phyloP scores from a whole-genome alignment of 2,888 invertebrate species.

The Dasysyrphus tricinctus region DNA sequence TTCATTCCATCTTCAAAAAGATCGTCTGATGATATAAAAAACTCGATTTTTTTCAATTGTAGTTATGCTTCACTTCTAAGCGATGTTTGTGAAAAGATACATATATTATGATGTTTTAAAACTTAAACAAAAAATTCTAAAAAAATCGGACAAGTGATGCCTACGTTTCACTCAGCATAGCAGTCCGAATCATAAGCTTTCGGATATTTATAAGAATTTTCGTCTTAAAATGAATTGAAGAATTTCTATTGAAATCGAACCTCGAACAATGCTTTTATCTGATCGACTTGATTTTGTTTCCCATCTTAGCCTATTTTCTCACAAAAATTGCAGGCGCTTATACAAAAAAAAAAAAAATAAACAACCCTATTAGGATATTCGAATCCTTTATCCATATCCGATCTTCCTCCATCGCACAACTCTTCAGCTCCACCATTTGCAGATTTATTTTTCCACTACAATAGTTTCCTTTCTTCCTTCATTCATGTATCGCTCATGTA shows the following conservation, averaged over 20 bases:
- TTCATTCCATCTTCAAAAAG: too few species aligned
- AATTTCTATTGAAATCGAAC: neutral
- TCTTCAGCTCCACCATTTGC: slow-evolving; percentile 29
- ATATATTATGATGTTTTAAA: too few species aligned
- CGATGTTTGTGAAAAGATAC: too few species aligned
- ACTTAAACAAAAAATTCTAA: too few species aligned
- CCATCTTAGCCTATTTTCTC: neutral
- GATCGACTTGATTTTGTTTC: neutral
- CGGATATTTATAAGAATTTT: neutral
- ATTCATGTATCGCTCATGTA: slow-evolving; percentile 57
- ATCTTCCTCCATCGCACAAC: neutral
- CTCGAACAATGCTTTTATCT: neutral
- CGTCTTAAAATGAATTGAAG: neutral
- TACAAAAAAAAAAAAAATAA: slow-evolving; percentile 25
- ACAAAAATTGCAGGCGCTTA: neutral
- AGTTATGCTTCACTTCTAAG: too few species aligned
- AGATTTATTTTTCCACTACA: slow-evolving; percentile 66
- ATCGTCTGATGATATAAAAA: too few species aligned
- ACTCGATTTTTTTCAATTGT: too few species aligned
- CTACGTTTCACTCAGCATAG: too few species aligned
- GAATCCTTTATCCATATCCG: slow-evolving; percentile 19
- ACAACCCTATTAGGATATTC: slow-evolving; percentile 29
- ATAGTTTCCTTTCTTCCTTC: slow-evolving; percentile 62
- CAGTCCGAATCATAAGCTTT: too few species aligned
- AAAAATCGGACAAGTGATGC: too few species aligned